Evolutionary conservation across 37 sponge, comb jelly and placozoan genomes (phyloP).

Genomic region (Spongilla lacustris): DNA sequence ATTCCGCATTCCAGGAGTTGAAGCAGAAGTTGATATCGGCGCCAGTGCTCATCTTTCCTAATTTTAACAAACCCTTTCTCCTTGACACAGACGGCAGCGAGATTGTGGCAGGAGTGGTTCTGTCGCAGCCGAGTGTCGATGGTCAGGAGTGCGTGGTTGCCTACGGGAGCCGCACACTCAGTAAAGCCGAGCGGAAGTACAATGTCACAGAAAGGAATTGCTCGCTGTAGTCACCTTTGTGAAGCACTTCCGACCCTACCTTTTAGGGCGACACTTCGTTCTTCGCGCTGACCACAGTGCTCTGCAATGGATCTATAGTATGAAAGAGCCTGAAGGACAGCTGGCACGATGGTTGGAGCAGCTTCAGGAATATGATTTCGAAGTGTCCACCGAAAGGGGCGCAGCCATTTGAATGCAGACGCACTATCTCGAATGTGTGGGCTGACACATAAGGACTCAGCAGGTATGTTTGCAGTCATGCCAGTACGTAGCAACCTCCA

Average conservation of each 20-base stretch:
- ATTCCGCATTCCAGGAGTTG: slow-evolving; percentile 15
- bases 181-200: slow-evolving; percentile 12
- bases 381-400: slow-evolving; percentile 9
- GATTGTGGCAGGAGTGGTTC: slow-evolving; percentile 33
- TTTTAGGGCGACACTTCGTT: slow-evolving; percentile 7
- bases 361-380: slow-evolving; percentile 9
- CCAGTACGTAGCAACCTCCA: no score
- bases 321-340: slow-evolving; percentile 21
- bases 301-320: slow-evolving; percentile 7
- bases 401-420: background rate
- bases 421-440: background rate
- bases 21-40: slow-evolving; percentile 25
- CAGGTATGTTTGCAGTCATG: no score
- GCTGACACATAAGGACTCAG: background rate
- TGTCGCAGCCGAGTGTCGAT: slow-evolving; percentile 14
- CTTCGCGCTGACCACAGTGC: slow-evolving; percentile 25
- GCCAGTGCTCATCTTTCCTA: slow-evolving; percentile 46
- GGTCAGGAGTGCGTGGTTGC: slow-evolving; percentile 19
- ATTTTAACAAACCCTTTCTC: slow-evolving; percentile 11
- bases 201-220: slow-evolving; percentile 3
- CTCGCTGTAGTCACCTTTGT: slow-evolving; percentile 8
- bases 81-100: slow-evolving; percentile 56
- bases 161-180: slow-evolving; percentile 3
- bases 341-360: slow-evolving; percentile 25
- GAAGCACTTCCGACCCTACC: slow-evolving; percentile 16